Evolutionary conservation across 2,888 invertebrate species (phyloP).

Genomic region (Macaria notata): DNA sequence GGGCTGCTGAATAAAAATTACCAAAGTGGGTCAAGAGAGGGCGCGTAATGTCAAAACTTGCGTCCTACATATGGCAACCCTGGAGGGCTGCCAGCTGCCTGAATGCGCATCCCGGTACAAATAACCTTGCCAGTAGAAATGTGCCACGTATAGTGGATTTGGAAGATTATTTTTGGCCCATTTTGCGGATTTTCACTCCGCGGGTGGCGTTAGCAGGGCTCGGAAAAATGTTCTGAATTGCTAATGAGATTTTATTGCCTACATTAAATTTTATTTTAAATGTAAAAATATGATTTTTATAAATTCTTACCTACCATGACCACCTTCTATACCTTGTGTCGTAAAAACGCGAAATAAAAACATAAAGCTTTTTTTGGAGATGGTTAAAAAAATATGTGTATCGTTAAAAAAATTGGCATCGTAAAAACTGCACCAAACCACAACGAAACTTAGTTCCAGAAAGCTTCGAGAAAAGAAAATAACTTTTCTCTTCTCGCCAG

Average conservation of each 20-base stretch:
- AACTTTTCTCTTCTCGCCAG: conserved; percentile 1
- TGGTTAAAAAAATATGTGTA: too few species aligned
- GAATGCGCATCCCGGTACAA: conserved; percentile 40
- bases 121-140: conserved; percentile 51
- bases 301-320: too few species aligned
- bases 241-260: too few species aligned
- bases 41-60: conserved; percentile 54
- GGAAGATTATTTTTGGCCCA: conserved; percentile 16
- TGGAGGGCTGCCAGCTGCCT: conserved; percentile 64
- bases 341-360: too few species aligned
- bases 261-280: too few species aligned
- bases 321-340: too few species aligned
- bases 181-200: conserved; percentile 27
- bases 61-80: conserved; percentile 62
- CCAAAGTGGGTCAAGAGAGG: conserved; percentile 45
- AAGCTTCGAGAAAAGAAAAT: background rate
- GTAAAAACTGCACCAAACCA: too few species aligned
- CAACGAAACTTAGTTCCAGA: background rate
- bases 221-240: background rate
- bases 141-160: conserved; percentile 34
- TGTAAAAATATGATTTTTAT: too few species aligned
- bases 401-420: too few species aligned
- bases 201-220: conserved; percentile 2
- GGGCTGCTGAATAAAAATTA: conserved; percentile 37
- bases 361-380: too few species aligned